Conservation (phyloP, 2,797 vertebrate genomes). For the Octomys mimax region DNA sequence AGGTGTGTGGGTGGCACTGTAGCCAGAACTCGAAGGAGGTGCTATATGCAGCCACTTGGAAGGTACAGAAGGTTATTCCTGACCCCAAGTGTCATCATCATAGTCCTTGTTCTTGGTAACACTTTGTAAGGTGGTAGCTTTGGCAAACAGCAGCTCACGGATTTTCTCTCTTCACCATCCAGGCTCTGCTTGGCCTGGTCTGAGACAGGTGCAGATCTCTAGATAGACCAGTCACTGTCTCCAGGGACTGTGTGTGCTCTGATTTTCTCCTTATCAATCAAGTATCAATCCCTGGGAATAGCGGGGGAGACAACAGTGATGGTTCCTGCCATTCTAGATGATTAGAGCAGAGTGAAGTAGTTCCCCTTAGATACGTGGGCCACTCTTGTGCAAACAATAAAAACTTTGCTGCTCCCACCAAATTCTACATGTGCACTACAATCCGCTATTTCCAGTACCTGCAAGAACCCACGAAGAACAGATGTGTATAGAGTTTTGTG, state of each 20-base stretch:
- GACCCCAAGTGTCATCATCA: neutral
- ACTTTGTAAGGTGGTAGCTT: neutral
- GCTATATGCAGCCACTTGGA: neutral
- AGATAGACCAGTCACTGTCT: neutral
- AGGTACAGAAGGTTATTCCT: neutral
- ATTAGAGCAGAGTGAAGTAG: neutral
- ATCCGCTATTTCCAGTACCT: neutral
- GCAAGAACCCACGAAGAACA: neutral
- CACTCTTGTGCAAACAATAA: neutral
- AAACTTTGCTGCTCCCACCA: neutral
- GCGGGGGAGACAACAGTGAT: neutral
- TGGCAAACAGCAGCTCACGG: neutral
- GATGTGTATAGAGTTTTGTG: conserved; percentile 25
- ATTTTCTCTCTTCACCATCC: neutral
- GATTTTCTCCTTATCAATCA: too few relatives aligned
- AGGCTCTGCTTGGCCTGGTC: neutral
- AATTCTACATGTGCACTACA: neutral
- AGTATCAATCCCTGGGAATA: neutral
- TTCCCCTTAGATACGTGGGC: neutral
- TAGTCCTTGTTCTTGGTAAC: neutral
- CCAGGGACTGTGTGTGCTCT: neutral
- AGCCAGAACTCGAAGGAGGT: neutral
- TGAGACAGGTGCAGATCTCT: neutral
- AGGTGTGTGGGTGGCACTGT: neutral
- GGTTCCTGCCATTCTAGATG: neutral